phyloP scores from a whole-genome alignment of 2,113 vertebrate species.

The Casuarius casuarius region DNA sequence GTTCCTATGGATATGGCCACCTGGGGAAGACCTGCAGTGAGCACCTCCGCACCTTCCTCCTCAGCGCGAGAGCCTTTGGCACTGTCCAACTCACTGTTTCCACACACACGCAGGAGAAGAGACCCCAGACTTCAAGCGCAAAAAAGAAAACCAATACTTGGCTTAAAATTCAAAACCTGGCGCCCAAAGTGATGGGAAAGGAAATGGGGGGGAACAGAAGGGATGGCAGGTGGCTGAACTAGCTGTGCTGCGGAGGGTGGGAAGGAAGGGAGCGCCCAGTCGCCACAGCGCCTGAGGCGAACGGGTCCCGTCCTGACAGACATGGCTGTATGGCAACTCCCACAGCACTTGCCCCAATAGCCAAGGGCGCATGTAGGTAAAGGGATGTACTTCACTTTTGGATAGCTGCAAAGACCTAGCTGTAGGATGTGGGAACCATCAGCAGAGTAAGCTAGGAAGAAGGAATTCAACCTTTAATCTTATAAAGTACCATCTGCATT shows the following conservation, averaged over 20 bases:
- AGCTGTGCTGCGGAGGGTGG: rapidly evolving
- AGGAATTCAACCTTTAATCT: neutral
- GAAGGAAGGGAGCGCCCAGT: rapidly evolving
- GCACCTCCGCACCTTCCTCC: no score
- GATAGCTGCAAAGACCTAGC: neutral
- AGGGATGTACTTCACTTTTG: neutral
- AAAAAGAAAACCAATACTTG: rapidly evolving
- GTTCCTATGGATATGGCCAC: no score
- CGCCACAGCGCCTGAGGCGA: rapidly evolving
- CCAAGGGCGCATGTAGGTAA: rapidly evolving
- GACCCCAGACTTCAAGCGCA: neutral
- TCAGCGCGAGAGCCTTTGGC: no score
- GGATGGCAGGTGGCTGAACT: neutral
- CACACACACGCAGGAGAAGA: no score
- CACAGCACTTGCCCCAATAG: rapidly evolving
- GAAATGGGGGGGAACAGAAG: neutral
- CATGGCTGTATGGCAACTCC: rapidly evolving
- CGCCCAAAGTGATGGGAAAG: neutral
- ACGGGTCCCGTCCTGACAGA: rapidly evolving
- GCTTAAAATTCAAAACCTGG: rapidly evolving
- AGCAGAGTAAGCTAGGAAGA: neutral
- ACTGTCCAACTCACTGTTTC: no score
- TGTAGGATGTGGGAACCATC: neutral
- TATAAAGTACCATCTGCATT: no score
- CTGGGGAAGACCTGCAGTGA: no score